phyloP scores from a whole-genome alignment of 1,140 invertebrate species.

The Coenobita brevimanus region DNA sequence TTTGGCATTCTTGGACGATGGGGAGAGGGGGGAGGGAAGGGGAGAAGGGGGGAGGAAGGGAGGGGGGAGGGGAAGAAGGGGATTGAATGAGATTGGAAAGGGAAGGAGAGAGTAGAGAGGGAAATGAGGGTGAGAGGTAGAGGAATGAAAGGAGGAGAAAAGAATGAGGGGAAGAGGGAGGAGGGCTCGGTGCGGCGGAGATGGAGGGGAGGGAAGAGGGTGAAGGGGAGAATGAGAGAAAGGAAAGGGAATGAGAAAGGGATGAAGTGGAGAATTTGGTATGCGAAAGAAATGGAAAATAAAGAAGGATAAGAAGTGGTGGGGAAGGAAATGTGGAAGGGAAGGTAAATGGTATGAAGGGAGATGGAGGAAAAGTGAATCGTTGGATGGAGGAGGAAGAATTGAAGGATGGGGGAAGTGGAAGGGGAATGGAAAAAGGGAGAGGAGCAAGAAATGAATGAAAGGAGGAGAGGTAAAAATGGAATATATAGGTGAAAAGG shows the following conservation, averaged over 20 bases:
- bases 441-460: too few species aligned
- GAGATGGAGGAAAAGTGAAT: not conserved
- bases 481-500: too few species aligned
- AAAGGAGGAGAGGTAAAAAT: too few species aligned
- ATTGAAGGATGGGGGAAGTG: not conserved
- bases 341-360: too few species aligned
- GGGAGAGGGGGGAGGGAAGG: not conserved
- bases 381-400: not conserved
- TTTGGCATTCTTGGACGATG: slow-evolving; percentile 27
- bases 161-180: not conserved
- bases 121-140: too few species aligned
- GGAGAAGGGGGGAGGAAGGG: not conserved
- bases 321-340: not conserved
- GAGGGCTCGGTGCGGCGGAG: not conserved
- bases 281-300: not conserved
- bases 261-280: not conserved
- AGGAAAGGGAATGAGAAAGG: not conserved
- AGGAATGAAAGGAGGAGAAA: not conserved
- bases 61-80: not conserved
- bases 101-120: not conserved
- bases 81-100: too few species aligned
- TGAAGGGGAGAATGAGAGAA: not conserved
- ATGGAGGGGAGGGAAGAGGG: not conserved
- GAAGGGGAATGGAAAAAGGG: not conserved
- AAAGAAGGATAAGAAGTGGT: too few species aligned